phyloP scores from a whole-genome alignment of 1,140 invertebrate species.

The Pygmarrhopalites habei region DNA sequence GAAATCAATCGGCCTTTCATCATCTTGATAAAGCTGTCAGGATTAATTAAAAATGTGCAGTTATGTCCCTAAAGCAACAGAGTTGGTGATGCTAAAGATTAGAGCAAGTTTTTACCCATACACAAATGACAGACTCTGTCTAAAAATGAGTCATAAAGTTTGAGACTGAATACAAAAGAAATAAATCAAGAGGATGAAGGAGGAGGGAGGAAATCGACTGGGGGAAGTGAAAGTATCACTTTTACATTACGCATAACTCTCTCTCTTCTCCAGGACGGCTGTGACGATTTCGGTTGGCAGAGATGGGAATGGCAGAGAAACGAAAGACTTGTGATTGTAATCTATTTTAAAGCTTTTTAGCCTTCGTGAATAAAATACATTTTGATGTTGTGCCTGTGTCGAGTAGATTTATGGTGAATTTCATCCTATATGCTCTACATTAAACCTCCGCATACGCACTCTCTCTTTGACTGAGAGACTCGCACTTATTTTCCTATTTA shows the following conservation, averaged over 20 bases:
- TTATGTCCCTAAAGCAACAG: too few relatives aligned
- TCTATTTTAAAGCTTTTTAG: not conserved
- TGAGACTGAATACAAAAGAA: not conserved
- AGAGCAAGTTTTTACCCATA: too few relatives aligned
- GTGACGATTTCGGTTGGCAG: not conserved
- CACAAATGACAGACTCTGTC: not conserved
- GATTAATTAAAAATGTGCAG: too few relatives aligned
- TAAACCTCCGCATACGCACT: not conserved
- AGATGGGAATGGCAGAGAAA: not conserved
- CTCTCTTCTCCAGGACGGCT: not conserved
- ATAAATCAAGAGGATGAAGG: not conserved
- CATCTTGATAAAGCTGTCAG: too few relatives aligned
- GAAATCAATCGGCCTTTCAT: too few relatives aligned
- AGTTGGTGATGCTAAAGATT: too few relatives aligned
- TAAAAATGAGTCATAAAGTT: not conserved
- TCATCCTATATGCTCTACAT: not conserved
- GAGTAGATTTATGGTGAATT: not conserved
- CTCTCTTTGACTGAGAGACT: not conserved
- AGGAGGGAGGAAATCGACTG: not conserved
- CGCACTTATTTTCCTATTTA: not conserved
- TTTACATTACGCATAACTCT: not conserved
- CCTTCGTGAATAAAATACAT: constrained; percentile 6
- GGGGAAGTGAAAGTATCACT: not conserved
- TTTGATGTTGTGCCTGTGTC: not conserved
- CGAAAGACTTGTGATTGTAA: not conserved